Percentiles rank a stretch among this genome's conserved stretches.
Evolutionary conservation across 2,888 invertebrate genomes (phyloP).

Genomic region (Melangyna quadrimaculata): DNA sequence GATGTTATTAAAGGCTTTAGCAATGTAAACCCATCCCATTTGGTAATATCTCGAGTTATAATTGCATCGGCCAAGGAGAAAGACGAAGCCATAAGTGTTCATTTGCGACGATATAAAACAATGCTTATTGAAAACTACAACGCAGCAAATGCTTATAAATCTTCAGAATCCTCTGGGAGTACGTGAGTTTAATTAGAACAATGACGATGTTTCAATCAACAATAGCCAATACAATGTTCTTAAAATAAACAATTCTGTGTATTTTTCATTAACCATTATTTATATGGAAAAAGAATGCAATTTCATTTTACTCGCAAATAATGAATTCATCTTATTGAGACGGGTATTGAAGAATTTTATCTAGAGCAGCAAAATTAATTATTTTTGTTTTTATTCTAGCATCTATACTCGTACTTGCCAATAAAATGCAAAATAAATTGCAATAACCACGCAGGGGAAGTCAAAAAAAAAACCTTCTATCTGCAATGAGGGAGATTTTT

Average conservation of each 20-base stretch:
- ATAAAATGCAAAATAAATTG: slow-evolving; percentile 32
- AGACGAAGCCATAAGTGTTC: slow-evolving; percentile 84
- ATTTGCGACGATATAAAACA: slow-evolving; percentile 86
- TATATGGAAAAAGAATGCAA: background rate
- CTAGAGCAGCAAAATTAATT: background rate
- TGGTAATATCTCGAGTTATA: slow-evolving; percentile 87
- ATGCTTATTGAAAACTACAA: slow-evolving; percentile 88
- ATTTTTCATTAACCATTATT: background rate
- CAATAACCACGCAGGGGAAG: slow-evolving; percentile 14
- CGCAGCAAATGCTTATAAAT: slow-evolving; percentile 77
- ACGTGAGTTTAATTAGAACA: background rate
- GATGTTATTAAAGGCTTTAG: slow-evolving; percentile 88
- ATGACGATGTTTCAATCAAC: background rate
- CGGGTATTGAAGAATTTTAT: background rate
- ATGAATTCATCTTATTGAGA: background rate
- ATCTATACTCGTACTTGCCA: background rate
- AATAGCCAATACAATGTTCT: slow-evolving; percentile 29
- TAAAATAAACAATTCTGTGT: background rate
- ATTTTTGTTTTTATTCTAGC: background rate
- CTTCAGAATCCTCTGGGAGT: slow-evolving; percentile 77
- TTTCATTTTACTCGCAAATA: background rate
- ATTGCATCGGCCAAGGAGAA: slow-evolving; percentile 83
- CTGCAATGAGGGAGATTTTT: background rate
- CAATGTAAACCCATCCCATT: slow-evolving; percentile 85
- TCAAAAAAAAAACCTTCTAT: background rate